Conservation (phyloP, 2,797 vertebrate species). For the Cynodonichthys magdalenae region DNA sequence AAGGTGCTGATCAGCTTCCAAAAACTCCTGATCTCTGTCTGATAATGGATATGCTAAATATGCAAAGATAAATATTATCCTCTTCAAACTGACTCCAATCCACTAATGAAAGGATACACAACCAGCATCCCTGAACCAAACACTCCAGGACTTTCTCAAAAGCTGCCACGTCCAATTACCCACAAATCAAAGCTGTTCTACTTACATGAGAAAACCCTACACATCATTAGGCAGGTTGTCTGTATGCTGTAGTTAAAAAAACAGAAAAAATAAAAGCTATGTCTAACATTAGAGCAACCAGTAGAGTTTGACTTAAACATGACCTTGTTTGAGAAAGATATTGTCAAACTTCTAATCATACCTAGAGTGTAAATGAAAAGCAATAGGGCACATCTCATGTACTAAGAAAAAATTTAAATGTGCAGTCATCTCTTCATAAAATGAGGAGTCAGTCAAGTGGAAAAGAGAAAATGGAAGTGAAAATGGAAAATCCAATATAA, state of each 20-base stretch:
- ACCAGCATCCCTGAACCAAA: background rate
- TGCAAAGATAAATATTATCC: background rate
- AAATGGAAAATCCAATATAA: conserved; percentile 44
- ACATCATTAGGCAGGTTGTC: background rate
- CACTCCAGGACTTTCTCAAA: background rate
- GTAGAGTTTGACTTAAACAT: conserved; percentile 24
- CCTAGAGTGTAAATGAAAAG: conserved; percentile 37
- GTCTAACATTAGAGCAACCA: background rate
- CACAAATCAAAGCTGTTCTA: background rate
- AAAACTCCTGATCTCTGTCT: background rate
- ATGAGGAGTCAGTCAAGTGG: conserved; percentile 31
- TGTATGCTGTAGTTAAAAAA: too few species aligned
- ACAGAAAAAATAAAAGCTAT: too few species aligned
- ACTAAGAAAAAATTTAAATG: conserved; percentile 34
- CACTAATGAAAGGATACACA: background rate
- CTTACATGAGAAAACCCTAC: background rate
- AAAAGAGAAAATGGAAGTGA: conserved; percentile 49
- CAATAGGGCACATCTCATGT: conserved; percentile 30
- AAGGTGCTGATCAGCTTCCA: background rate
- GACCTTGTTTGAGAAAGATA: conserved; percentile 18
- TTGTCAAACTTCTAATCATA: conserved; percentile 24
- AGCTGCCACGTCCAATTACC: background rate
- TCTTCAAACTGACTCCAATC: too few species aligned
- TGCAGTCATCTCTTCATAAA: conserved; percentile 23
- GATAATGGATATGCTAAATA: background rate